Evolutionary conservation across 2,797 vertebrate species (phyloP), one percentile per base, ranked within the genome.

Genomic region (Thamnophis elegans): DNA sequence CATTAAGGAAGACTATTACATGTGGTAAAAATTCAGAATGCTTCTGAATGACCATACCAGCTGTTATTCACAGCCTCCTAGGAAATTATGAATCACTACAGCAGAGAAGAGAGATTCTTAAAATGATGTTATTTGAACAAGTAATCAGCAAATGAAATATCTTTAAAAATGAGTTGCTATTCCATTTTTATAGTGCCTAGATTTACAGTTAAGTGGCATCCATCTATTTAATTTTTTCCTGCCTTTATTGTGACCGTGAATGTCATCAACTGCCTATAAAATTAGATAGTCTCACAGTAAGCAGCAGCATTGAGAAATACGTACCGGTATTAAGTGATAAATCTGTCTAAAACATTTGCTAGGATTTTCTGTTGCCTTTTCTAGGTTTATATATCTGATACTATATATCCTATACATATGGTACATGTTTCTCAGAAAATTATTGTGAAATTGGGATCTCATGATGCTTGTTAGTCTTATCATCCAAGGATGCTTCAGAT

Each of bases 1-100:
- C 94, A 94, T 96, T 96, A 96, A 94, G 93, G 91, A 95, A 92
- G 59, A 92, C 92, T 0, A 0, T 88, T 94, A 82, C 92, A 92
- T 92, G 91, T 93, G 0, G 11, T 88, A 65, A 90, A 95, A 94
- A 92, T 51, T 36, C 92, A 54, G 28, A 91, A 42, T 58, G 88
- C 93, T 96, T 85, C 56, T 90, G 93, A 95, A 89, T 89, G 85
- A 51, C 93, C 6, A 56, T 82, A 42, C 93, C 62, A 54, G 91
- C 47, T 94, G 60, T 7, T 94, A 47, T 88, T 94, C n/a, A 10
- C 68, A 92, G 91, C 65, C 90, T 65, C 93, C 93, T 54, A 93
- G 36, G 89, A 93, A 86, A 93, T 86, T 92, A 5, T 92, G 82
- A 93, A 16, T 87, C 89, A 94, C 93, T 92, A 47, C 42, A n/a